Evolutionary conservation across 2,797 vertebrate species (phyloP).

Genomic region (Arremon brunneinucha): DNA sequence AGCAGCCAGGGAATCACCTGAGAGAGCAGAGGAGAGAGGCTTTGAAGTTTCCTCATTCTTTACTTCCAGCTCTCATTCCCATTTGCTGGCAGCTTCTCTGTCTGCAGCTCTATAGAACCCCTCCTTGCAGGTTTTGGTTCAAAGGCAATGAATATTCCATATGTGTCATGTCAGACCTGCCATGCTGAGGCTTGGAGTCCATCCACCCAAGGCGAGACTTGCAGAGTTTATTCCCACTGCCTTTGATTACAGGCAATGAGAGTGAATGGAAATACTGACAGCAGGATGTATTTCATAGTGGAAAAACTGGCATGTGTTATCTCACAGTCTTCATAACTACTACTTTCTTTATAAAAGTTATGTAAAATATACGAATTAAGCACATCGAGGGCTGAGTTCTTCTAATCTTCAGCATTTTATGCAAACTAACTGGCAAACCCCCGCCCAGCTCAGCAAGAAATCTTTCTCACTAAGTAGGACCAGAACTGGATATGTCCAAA

Average conservation of each 20-base stretch:
- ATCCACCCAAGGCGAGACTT: neutral
- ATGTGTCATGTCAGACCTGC: neutral
- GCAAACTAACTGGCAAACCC: neutral
- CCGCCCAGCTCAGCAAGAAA: neutral
- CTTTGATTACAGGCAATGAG: neutral
- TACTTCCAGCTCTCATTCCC: neutral
- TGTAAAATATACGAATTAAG: neutral
- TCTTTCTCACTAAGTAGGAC: neutral
- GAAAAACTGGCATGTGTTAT: neutral
- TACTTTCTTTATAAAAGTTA: neutral
- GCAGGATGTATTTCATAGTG: neutral
- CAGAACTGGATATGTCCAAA: neutral
- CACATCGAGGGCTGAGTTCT: neutral
- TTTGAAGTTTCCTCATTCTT: neutral
- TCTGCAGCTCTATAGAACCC: neutral
- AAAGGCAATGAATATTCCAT: conserved; percentile 15
- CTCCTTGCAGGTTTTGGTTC: neutral
- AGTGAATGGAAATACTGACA: conserved; percentile 44
- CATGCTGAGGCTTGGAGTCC: neutral
- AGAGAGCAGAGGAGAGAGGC: neutral
- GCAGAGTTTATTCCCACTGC: neutral
- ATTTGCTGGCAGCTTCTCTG: neutral
- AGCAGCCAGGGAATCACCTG: neutral
- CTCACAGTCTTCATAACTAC: neutral
- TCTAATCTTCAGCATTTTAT: conserved; percentile 20